Base-by-base conservation (phyloP, 2,888 invertebrate genomes). In the Euplexia lucipara region DNA sequence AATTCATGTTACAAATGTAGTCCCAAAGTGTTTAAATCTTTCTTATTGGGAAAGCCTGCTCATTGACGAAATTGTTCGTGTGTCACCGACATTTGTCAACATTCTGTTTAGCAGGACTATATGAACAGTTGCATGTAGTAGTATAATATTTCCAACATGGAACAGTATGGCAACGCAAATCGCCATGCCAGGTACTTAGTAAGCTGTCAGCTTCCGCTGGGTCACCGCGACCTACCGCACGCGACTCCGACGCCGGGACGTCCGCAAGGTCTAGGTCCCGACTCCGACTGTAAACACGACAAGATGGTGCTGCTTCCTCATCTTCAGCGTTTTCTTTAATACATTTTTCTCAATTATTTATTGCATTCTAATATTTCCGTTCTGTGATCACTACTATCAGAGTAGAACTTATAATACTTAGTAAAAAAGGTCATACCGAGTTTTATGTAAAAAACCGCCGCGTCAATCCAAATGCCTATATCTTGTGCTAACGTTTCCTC, bases 151-250 rank as follows among this genome's bases (percentile, higher is more conserved):
- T 32, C 1, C 32, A 16, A n/a, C 41, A 63, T 26, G 53, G 37
- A 51, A 5, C 10, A 44, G 10, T 52, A 37, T 37, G 42, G 41
- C 51, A 42, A 16, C 32, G 26, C 8, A 45, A 45, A 58, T 58
- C 49, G 58, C 16, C 22, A 22, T 26, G 42, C 39, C 49, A 41
- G 44, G 54, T 54, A 58, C 39, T 65, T 48, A 54, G 59, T 57
- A 58, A 45, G 71, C 56, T 39, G 66, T 51, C 68, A 44, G 63
- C 54, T 70, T 53, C 59, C 53, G 62, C 54, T 30, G 51, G 51
- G 22, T 22, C 32, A 26, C 22, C 75, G 67, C 74, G 85, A 85
- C 84, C 84, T 85, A 84, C 82, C 83, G 80, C 85, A 85, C 82
- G 76, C 77, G 64, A 68, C 65, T 44, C 60, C 65, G 67, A 68